Percentiles rank a stretch among this genome's conserved stretches.
phyloP scores from a whole-genome alignment of 2,888 invertebrate genomes.

The Harpagoxenus sublaevis region DNA sequence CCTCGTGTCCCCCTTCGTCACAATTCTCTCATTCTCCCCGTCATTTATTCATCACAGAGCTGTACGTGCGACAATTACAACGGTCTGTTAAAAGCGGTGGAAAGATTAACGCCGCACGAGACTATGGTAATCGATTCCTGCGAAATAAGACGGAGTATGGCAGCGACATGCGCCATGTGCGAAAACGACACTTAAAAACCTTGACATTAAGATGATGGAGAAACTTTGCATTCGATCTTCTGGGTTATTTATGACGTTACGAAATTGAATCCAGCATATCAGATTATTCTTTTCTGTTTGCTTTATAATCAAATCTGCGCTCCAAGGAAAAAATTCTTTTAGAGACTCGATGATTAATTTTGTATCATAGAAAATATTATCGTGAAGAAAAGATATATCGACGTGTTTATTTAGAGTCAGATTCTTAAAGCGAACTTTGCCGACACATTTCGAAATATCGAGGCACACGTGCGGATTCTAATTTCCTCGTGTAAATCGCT shows the following conservation, averaged over 20 bases:
- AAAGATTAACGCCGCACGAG: conserved; percentile 66
- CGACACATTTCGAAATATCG: conserved; percentile 41
- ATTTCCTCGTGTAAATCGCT: conserved; percentile 82
- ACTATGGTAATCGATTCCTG: conserved; percentile 34
- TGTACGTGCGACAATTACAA: conserved; percentile 59
- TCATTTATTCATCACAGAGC: conserved; percentile 48
- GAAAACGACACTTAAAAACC: conserved; percentile 18
- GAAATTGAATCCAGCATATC: background rate
- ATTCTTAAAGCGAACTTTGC: background rate
- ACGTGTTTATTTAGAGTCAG: conserved; percentile 7
- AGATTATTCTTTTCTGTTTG: background rate
- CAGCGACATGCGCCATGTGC: conserved; percentile 24
- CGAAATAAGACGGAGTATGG: conserved; percentile 47
- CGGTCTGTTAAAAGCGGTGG: conserved; percentile 51
- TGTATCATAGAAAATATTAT: background rate
- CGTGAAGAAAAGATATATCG: conserved; percentile 1
- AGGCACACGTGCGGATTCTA: conserved; percentile 71
- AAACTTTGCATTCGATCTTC: background rate
- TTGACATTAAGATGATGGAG: conserved; percentile 24
- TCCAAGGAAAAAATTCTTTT: background rate
- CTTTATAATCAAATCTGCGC: background rate
- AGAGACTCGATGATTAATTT: background rate
- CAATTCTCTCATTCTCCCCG: conserved; percentile 25
- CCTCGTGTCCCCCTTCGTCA: background rate
- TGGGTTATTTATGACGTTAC: background rate